These are phyloP conservation scores for Octonoba sinensis DNA, from an alignment of 2,888 invertebrate genomes.

Conservation along the genomic window DNA sequence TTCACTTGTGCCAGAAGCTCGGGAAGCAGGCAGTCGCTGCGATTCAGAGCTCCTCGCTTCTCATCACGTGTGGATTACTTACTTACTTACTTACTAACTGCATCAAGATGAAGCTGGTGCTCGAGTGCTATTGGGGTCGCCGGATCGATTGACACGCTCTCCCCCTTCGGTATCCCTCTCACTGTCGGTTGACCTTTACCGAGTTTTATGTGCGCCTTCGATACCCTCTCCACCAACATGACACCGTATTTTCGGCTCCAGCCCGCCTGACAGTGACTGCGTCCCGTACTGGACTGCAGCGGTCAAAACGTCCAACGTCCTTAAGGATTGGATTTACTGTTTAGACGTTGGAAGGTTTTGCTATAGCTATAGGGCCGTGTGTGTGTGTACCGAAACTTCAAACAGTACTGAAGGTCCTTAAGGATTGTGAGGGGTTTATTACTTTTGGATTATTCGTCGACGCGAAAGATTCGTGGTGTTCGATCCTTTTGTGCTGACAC, in stretches of 20 bases:
- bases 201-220: background rate
- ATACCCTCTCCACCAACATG: constrained; percentile 11
- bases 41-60: background rate
- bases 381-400: too few species aligned
- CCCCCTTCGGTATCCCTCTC: background rate
- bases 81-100: background rate
- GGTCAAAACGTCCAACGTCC: too few species aligned
- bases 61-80: background rate
- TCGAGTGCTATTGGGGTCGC: background rate
- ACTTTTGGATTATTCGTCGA: too few species aligned
- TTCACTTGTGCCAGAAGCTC: constrained; percentile 41
- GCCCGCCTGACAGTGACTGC: constrained; percentile 42
- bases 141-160: background rate
- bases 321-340: too few species aligned
- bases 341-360: too few species aligned
- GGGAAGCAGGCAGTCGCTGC: constrained; percentile 3
- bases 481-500: too few species aligned
- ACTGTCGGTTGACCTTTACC: background rate
- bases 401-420: too few species aligned
- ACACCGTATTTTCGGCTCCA: constrained; percentile 31
- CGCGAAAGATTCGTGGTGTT: too few species aligned
- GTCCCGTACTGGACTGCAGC: background rate
- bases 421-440: too few species aligned
- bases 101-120: background rate
- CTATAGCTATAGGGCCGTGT: too few species aligned